Conservation (phyloP, 2,888 invertebrate species). For the Drosophila mercatorum region DNA sequence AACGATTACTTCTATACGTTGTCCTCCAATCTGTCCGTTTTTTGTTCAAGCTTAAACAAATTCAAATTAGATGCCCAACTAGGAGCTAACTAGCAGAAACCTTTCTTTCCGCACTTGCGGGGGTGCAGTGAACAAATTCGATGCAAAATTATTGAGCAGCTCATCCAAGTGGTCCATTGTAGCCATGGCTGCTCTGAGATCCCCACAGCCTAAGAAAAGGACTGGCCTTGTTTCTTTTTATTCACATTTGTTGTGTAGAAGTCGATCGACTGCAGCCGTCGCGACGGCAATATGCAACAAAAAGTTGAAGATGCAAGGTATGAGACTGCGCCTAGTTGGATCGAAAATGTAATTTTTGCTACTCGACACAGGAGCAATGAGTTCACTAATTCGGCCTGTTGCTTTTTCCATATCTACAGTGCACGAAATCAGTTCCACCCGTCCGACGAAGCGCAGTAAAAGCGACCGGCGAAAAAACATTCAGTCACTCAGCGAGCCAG, state of each 20-base stretch:
- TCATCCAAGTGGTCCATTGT: background rate
- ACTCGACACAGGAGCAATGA: background rate
- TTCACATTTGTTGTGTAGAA: background rate
- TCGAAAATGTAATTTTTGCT: background rate
- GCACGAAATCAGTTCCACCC: conserved; percentile 37
- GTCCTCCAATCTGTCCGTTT: no score
- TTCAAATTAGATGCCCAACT: background rate
- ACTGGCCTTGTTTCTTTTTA: background rate
- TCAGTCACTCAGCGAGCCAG: conserved; percentile 55
- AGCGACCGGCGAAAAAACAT: conserved; percentile 29
- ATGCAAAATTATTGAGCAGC: background rate
- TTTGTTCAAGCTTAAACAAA: background rate
- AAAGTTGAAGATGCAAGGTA: no score
- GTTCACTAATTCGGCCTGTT: background rate
- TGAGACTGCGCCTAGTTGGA: background rate
- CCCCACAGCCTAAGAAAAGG: background rate
- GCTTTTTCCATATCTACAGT: conserved; percentile 8
- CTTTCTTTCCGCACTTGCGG: background rate
- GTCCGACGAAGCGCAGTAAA: conserved; percentile 47
- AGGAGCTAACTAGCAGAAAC: no score
- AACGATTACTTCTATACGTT: background rate
- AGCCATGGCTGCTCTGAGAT: background rate
- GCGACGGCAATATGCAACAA: background rate
- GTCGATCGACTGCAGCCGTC: background rate
- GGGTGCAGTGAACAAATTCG: background rate